Base-by-base conservation (phyloP, 64 coral and sea anemone genomes). In the Pocillopora damicornis region DNA sequence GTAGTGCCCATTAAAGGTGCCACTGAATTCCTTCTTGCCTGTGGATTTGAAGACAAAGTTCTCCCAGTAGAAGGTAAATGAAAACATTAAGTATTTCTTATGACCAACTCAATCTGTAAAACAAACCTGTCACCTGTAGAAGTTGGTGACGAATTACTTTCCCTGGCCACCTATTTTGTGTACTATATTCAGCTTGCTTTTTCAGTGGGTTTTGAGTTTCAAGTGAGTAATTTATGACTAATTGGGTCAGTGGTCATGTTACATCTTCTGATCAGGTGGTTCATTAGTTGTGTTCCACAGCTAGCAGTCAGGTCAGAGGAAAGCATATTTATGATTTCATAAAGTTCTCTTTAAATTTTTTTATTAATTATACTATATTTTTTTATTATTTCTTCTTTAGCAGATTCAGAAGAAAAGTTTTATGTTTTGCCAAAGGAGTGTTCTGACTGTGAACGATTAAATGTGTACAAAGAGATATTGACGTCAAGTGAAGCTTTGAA, bases 21-120 rank as follows among this genome's bases (percentile, higher is more conserved):
- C 22, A 59, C 88, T 37, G 90, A 95, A 79, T 99, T 99, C 45
- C 78, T 99, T 77, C 76, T 90, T 30, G 83, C 93, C 51, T 99
- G 97, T 92, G 97, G 97, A 1, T 99, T 99, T 95, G 93, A 92
- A 72, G 93, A 95, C 23, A 92, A 92, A 57, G 37, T 87, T n/a
- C 56, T 90, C 36, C 34, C 77, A 56, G 84, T 89, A 73, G 90
- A 93, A 78, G 94, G 94, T 96, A 74, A 9, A 17, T 0, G 12
- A 63, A 56, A 0, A 75, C 12, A 20, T 17, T 17, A 15, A 30
- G 66, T 8, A 34, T 71, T n/a, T 11, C 5, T 63, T 63, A 17
- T 8, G 1, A 63, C 61, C 1, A 63, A 15, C 12, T 63, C 14
- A 61, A 61, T 11, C 61, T 63, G 61, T 17, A 17, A 63, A 51